Conservation (phyloP, 37 sponge, comb jelly and placozoan genomes). For the Chondrosia reniformis region DNA sequence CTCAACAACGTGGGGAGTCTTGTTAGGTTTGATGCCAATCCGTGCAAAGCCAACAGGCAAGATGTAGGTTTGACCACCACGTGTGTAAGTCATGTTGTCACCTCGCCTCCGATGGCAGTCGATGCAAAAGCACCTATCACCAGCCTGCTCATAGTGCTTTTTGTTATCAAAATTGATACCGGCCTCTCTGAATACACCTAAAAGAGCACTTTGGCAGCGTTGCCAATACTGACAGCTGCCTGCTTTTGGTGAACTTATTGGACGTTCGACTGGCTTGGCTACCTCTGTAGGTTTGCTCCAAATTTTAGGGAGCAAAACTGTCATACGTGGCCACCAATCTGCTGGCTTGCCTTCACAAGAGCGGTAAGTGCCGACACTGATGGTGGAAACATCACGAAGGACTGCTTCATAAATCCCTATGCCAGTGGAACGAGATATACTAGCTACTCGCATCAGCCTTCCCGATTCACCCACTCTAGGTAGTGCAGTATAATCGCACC, state of each 20-base stretch:
- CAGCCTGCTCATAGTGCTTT: not conserved
- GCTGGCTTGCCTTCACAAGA: conserved; percentile 7
- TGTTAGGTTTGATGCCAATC: conserved; percentile 26
- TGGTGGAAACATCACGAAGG: conserved; percentile 24
- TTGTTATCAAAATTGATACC: conserved; percentile 8
- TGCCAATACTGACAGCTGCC: conserved; percentile 17
- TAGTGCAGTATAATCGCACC: conserved; percentile 10
- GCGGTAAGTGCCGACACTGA: conserved; percentile 23
- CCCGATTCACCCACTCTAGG: conserved; percentile 8
- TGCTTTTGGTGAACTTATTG: not conserved
- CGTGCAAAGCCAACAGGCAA: conserved; percentile 23
- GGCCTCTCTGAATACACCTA: not conserved
- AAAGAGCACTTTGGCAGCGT: conserved; percentile 18
- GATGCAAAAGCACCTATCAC: conserved; percentile 17
- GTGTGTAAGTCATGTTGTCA: not conserved
- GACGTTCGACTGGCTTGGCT: not conserved
- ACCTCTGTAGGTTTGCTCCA: conserved; percentile 16
- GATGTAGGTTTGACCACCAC: conserved; percentile 18
- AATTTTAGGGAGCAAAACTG: conserved; percentile 25
- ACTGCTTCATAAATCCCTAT: conserved; percentile 24
- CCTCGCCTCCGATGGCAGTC: conserved; percentile 19
- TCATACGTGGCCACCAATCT: conserved; percentile 22
- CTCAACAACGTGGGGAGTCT: not conserved
- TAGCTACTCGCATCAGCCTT: conserved; percentile 24
- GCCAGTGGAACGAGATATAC: not conserved